Conservation (phyloP, 2,797 vertebrate genomes). For the Ptychobarbus kaznakovi region DNA sequence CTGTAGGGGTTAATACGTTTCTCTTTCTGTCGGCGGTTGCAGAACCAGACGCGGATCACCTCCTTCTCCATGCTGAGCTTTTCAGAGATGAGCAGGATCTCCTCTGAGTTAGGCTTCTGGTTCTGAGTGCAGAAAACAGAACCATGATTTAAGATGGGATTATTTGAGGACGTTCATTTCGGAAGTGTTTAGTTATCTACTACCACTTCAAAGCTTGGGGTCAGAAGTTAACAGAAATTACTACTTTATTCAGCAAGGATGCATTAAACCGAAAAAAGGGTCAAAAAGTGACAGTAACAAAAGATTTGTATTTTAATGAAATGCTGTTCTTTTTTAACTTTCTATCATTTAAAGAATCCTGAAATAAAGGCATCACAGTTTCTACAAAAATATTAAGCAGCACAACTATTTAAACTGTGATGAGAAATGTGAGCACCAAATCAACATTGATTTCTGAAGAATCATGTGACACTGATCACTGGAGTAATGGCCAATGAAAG, state of each 20-base stretch:
- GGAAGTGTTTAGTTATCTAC: background rate
- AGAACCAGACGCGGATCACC: conserved; percentile 96
- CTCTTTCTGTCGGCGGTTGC: conserved; percentile 94
- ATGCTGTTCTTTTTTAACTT: background rate
- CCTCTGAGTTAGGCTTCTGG: conserved; percentile 97
- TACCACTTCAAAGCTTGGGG: background rate
- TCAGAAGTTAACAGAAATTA: background rate
- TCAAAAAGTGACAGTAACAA: background rate
- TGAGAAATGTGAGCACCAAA: background rate
- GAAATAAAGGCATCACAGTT: background rate
- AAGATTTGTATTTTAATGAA: background rate
- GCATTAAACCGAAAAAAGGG: background rate
- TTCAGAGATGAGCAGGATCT: conserved; percentile 90
- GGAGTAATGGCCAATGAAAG: background rate
- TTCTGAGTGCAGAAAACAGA: conserved; percentile 75
- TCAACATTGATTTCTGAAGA: background rate
- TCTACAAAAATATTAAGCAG: background rate
- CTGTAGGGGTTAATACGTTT: conserved; percentile 93
- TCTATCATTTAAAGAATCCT: background rate
- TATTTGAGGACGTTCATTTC: background rate
- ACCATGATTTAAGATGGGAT: background rate
- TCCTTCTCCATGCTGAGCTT: conserved; percentile 95
- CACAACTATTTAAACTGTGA: background rate
- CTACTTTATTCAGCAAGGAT: background rate
- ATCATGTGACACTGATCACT: background rate